Percentiles rank a stretch among this genome's conserved stretches.
phyloP scores from a whole-genome alignment of 2,797 vertebrate genomes.

The Phrynocephalus vlangalii region DNA sequence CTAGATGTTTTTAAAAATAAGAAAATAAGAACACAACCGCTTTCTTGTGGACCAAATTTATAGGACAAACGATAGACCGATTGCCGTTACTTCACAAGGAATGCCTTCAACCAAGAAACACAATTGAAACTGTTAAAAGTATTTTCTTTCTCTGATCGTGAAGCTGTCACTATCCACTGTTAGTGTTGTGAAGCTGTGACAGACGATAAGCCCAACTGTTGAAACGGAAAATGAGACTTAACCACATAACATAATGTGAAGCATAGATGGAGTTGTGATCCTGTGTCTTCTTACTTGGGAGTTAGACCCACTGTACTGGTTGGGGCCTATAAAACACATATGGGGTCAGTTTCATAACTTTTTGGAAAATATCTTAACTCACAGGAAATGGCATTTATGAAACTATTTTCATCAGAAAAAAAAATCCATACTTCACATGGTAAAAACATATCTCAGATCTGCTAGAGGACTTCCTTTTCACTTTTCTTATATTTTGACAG shows the following conservation, averaged over 20 bases:
- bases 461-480: constrained; percentile 58
- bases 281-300: neutral
- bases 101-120: neutral
- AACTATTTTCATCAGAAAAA: constrained; percentile 43
- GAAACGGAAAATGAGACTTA: constrained; percentile 12
- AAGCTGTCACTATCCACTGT: neutral
- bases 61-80: constrained; percentile 30
- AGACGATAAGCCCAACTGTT: neutral
- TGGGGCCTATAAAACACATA: neutral
- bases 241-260: neutral
- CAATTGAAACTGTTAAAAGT: neutral
- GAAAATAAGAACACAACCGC: neutral
- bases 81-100: constrained; percentile 16
- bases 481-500: constrained; percentile 59
- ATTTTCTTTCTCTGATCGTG: neutral
- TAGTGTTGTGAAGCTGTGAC: constrained; percentile 16
- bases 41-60: constrained; percentile 27
- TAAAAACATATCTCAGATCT: constrained; percentile 63
- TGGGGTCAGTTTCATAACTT: neutral
- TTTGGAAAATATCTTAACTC: constrained; percentile 48
- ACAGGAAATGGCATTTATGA: constrained; percentile 46
- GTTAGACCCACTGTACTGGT: neutral
- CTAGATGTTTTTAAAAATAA: neutral
- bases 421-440: constrained; percentile 46
- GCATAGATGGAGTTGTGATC: constrained; percentile 12